Evolutionary conservation across 2,797 vertebrate species (phyloP), one percentile per base, ranked within the genome.

Genomic region (Carcharodon carcharias): DNA sequence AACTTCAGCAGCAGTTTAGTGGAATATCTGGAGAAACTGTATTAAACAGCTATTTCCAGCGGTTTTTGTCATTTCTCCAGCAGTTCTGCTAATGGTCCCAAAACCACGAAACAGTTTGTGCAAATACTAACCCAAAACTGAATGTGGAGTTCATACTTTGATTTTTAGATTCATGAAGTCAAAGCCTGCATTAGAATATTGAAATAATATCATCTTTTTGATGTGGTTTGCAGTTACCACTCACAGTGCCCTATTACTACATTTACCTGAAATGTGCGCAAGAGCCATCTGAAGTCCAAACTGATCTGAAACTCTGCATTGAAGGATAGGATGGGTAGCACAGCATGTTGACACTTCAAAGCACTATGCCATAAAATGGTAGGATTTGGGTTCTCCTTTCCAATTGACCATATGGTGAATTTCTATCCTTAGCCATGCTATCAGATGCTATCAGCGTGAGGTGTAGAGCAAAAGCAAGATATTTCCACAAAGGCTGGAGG

Each of bases 401-500:
- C 61, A 93, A 65, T 40, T 63, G 89, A 61, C 56, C 82, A 85
- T 50, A 85, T 85, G 82, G 82, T 85, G 82, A 85, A 85, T 26
- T 85, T 85, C 88, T 91, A 91, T 63, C 88, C 56, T 91, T 91
- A 63, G 88, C 56, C 31, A 7, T 91, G 56, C 88, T 91, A 91
- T 91, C 88, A 61, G 71, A 77, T 31, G 71, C 71, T 77, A n/a
- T 77, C 71, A 77, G 88, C 35, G 16, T 61, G 58, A 91, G 56
- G 87, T 31, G 87, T 58, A 54, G 61, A 23, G n/a, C 9, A 67
- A 93, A 93, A 93, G 56, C 88, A 91, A 91, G 58, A 63, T 7
- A 93, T 67, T 65, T 65, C 63, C 61, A 65, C 26, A 65, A n/a
- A 93, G 61, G 61, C 63, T 93, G n/a, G 63, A 93, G 63, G 91